Conservation (phyloP, 2,888 invertebrate genomes). For the Philereme transversata region DNA sequence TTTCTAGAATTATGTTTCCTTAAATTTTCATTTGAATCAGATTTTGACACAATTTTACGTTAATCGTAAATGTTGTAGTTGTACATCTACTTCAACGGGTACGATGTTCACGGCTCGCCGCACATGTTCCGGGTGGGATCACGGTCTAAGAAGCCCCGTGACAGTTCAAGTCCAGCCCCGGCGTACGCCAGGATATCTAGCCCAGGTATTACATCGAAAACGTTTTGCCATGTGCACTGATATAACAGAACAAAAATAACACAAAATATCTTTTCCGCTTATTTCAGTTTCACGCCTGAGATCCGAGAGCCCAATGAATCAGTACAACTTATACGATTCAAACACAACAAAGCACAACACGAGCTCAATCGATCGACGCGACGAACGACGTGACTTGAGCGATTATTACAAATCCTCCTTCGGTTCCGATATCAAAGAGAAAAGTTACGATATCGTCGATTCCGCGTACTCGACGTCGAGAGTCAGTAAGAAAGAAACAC, state of each 20-base stretch:
- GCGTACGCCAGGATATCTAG: constrained; percentile 82
- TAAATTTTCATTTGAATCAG: too few relatives aligned
- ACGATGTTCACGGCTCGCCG: constrained; percentile 92
- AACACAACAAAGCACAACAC: constrained; percentile 62
- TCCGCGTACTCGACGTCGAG: constrained; percentile 73
- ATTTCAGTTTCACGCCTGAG: constrained; percentile 73
- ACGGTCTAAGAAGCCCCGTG: constrained; percentile 80
- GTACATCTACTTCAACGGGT: constrained; percentile 97
- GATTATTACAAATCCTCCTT: constrained; percentile 76
- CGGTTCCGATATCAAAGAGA: constrained; percentile 70
- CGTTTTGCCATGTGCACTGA: background rate
- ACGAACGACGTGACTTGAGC: constrained; percentile 70
- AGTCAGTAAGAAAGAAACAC: constrained; percentile 68
- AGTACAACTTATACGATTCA: constrained; percentile 69
- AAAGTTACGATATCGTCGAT: constrained; percentile 74
- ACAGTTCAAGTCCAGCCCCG: constrained; percentile 72
- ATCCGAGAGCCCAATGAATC: constrained; percentile 78
- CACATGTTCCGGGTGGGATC: constrained; percentile 94
- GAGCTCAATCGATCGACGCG: constrained; percentile 73
- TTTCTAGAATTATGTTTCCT: background rate
- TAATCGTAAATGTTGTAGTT: constrained; percentile 77
- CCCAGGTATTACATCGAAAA: constrained; percentile 61
- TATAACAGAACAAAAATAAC: constrained; percentile 3
- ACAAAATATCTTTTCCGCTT: constrained; percentile 19
- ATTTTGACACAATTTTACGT: too few relatives aligned